A percentile compares a stretch with the other conserved stretches of the same genome.
Evolutionary conservation across 2,113 vertebrate species (phyloP).

Genomic region (Siphamia tubifer): DNA sequence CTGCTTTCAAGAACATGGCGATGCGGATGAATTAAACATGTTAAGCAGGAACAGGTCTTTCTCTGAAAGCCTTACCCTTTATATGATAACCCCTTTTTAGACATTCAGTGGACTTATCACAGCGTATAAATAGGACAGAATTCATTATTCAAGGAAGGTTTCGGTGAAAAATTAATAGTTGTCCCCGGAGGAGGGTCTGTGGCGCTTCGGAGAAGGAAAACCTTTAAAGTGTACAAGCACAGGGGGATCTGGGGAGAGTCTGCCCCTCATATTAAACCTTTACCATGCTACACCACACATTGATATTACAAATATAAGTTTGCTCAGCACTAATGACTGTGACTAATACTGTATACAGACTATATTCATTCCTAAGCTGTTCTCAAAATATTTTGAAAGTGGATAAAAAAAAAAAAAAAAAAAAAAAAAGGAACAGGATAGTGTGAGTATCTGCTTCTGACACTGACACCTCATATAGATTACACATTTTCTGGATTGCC

Average conservation of each 20-base stretch:
- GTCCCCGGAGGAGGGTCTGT: constrained; percentile 69
- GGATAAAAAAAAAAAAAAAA: constrained; percentile 16
- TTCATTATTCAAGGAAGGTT: constrained; percentile 79
- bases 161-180: constrained; percentile 77
- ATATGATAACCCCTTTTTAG: constrained; percentile 74
- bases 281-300: constrained; percentile 44
- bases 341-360: constrained; percentile 50
- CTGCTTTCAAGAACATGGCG: constrained; percentile 58
- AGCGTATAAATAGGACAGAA: constrained; percentile 75
- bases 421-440: constrained; percentile 10
- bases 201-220: constrained; percentile 65
- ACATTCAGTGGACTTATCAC: constrained; percentile 75
- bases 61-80: constrained; percentile 72
- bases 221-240: constrained; percentile 73
- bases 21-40: constrained; percentile 74
- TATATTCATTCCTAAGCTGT: constrained; percentile 49
- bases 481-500: constrained; percentile 36
- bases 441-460: constrained; percentile 8
- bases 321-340: constrained; percentile 59
- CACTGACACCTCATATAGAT: constrained; percentile 36
- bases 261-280: constrained; percentile 65
- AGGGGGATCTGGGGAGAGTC: constrained; percentile 55
- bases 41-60: constrained; percentile 68
- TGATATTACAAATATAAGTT: constrained; percentile 62
- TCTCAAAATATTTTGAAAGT: constrained; percentile 33